Conservation (phyloP, 1,140 invertebrate species). For the Parapsyche elsis region DNA sequence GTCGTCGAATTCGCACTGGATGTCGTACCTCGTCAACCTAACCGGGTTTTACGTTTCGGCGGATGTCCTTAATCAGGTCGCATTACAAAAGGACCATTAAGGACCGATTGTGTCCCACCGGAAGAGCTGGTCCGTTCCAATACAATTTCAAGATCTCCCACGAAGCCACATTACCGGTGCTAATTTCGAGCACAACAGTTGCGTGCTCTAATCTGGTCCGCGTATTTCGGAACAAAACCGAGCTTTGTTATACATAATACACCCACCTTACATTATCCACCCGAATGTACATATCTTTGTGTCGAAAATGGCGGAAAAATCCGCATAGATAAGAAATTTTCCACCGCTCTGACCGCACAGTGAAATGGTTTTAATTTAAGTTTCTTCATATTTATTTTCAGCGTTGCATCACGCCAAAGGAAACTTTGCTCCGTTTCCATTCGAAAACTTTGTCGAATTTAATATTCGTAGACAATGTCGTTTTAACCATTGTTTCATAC, state of each 20-base stretch:
- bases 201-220: too few relatives aligned
- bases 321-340: neutral
- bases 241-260: neutral
- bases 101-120: slow-evolving; percentile 5
- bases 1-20: too few relatives aligned
- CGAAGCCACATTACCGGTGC: neutral
- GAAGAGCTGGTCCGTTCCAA: neutral
- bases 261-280: neutral
- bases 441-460: too few relatives aligned
- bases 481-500: too few relatives aligned
- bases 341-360: neutral
- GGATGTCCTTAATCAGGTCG: slow-evolving; percentile 34
- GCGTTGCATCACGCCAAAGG: neutral
- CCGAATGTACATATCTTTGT: too few relatives aligned
- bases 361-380: neutral
- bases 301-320: too few relatives aligned
- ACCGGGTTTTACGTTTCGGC: neutral
- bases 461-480: too few relatives aligned
- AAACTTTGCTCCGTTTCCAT: too few relatives aligned
- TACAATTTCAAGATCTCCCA: slow-evolving; percentile 11
- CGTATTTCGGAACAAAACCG: neutral
- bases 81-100: slow-evolving; percentile 34
- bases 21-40: neutral
- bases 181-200: neutral
- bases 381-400: neutral